Conservation (phyloP, 2,888 invertebrate species). For the Caenorhabditis angaria region DNA sequence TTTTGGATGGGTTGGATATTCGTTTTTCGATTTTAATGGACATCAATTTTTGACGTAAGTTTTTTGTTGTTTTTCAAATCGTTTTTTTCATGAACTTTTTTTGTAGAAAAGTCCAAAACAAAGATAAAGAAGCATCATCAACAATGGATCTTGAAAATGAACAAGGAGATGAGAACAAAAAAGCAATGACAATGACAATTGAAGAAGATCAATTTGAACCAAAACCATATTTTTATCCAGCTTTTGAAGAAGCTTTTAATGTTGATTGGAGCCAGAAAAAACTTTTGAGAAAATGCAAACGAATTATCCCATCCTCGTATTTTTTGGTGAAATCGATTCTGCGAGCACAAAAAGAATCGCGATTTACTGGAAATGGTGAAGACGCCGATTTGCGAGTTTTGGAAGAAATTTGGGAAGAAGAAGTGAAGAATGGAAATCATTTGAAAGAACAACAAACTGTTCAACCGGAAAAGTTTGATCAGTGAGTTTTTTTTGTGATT, state of each 20-base stretch:
- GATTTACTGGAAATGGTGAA: constrained; percentile 22
- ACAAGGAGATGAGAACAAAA: not conserved
- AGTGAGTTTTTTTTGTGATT: constrained; percentile 20
- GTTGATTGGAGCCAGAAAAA: constrained; percentile 52
- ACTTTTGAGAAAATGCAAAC: constrained; percentile 38
- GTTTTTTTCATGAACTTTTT: not conserved
- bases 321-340: constrained; percentile 47
- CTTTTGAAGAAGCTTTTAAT: constrained; percentile 56
- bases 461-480: constrained; percentile 37
- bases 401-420: constrained; percentile 30
- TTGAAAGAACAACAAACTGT: constrained; percentile 30
- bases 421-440: constrained; percentile 31
- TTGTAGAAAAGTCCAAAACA: constrained; percentile 20
- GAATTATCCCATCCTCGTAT: constrained; percentile 48
- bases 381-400: constrained; percentile 27
- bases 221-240: constrained; percentile 36
- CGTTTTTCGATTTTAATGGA: constrained; percentile 85
- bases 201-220: constrained; percentile 24
- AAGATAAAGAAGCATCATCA: not conserved
- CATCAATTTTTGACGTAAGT: constrained; percentile 80
- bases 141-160: not conserved
- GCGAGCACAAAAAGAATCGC: constrained; percentile 32
- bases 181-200: constrained; percentile 10
- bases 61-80: not conserved
- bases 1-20: constrained; percentile 86